Evolutionary conservation across 1,140 invertebrate species (phyloP).

Genomic region (Muscidifurax raptorellus): DNA sequence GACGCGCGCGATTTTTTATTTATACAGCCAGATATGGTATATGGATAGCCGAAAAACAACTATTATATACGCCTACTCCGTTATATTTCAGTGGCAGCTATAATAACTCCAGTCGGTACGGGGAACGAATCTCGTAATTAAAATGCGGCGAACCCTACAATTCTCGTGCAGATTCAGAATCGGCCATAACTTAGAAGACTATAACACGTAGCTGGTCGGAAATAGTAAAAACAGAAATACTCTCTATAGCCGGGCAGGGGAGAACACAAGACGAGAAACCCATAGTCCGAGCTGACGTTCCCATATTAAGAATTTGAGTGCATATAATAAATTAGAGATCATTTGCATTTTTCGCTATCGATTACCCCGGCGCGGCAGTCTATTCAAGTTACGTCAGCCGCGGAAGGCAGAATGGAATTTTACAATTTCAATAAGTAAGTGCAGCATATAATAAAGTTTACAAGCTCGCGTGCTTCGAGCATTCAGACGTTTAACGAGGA

Average conservation of each 20-base stretch:
- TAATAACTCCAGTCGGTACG: not conserved
- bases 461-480: not conserved
- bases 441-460: conserved; percentile 9
- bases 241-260: too few species aligned
- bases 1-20: not conserved
- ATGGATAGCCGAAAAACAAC: not conserved
- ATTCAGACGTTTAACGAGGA: not conserved
- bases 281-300: too few species aligned
- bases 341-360: not conserved
- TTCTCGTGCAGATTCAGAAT: not conserved
- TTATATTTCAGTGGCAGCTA: not conserved
- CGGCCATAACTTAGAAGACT: too few species aligned
- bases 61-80: not conserved
- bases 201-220: too few species aligned
- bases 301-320: not conserved
- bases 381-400: not conserved
- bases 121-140: not conserved
- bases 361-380: not conserved
- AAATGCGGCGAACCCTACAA: not conserved
- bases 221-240: too few species aligned
- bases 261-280: too few species aligned
- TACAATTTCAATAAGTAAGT: not conserved
- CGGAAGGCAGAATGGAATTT: conserved; percentile 1
- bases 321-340: not conserved
- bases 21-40: not conserved